Conservation (phyloP, 2,797 vertebrate species). For the Hypotaenidia philippensis region DNA sequence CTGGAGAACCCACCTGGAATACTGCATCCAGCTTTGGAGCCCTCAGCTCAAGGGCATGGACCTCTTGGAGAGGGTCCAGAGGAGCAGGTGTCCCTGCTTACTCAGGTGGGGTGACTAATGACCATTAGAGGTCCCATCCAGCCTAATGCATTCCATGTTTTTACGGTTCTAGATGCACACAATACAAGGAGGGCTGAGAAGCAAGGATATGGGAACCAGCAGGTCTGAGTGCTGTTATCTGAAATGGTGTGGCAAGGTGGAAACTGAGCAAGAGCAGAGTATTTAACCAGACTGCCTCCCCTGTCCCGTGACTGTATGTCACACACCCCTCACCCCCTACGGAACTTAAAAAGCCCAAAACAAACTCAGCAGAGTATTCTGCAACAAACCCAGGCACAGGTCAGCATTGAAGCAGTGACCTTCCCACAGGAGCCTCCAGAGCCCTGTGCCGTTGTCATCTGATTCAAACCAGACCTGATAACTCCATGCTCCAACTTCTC, state of each 20-base stretch:
- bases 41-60: too few relatives aligned
- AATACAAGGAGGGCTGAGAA: not conserved
- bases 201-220: not conserved
- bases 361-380: not conserved
- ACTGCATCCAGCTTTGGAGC: too few relatives aligned
- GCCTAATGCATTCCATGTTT: too few relatives aligned
- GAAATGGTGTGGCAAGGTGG: not conserved
- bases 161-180: not conserved
- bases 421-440: not conserved
- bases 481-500: not conserved
- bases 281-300: not conserved
- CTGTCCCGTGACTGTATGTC: rapidly evolving
- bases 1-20: not conserved
- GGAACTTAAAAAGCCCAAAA: not conserved
- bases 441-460: not conserved
- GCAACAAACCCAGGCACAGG: not conserved
- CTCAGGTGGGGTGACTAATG: too few relatives aligned
- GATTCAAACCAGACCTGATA: conserved; percentile 16
- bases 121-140: too few relatives aligned
- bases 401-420: not conserved
- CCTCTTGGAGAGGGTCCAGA: too few relatives aligned
- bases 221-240: not conserved
- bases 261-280: not conserved
- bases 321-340: rapidly evolving
- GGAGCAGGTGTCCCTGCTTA: too few relatives aligned